A percentile compares a stretch with the other conserved stretches of the same genome.
Conservation (phyloP, 2,888 invertebrate species). For the Osmoderma eremita region DNA sequence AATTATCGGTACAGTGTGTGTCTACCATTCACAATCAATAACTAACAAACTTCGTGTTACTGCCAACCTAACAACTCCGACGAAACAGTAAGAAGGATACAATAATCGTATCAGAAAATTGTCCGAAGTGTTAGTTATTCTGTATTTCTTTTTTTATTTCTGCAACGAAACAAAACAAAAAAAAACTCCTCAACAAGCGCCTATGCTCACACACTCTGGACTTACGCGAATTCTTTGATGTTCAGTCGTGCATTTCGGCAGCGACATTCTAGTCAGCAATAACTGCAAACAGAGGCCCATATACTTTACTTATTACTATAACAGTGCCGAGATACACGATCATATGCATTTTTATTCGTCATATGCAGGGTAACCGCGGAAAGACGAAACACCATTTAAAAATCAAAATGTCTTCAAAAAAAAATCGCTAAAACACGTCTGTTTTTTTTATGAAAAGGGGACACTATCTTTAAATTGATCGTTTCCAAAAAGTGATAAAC, state of each 20-base stretch:
- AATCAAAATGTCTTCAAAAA: background rate
- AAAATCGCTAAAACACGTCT: too few relatives aligned
- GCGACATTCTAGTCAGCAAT: slow-evolving; percentile 90
- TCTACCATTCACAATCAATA: too few relatives aligned
- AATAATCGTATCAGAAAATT: slow-evolving; percentile 10
- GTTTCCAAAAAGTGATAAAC: too few relatives aligned
- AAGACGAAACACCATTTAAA: background rate
- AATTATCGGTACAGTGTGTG: too few relatives aligned
- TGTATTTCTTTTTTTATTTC: background rate
- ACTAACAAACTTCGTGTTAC: background rate
- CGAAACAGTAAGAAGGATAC: background rate
- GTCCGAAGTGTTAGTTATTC: slow-evolving; percentile 19
- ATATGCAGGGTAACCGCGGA: background rate
- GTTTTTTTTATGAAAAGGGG: too few relatives aligned
- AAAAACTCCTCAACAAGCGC: slow-evolving; percentile 33
- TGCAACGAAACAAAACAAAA: too few relatives aligned
- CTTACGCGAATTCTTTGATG: slow-evolving; percentile 94
- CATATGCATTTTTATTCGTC: too few relatives aligned
- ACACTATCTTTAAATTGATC: too few relatives aligned
- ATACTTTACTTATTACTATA: slow-evolving; percentile 14
- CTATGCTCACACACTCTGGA: slow-evolving; percentile 55
- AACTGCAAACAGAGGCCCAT: slow-evolving; percentile 75
- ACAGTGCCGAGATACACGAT: slow-evolving; percentile 28
- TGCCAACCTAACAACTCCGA: slow-evolving; percentile 10
- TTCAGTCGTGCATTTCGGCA: slow-evolving; percentile 84